Percentiles rank a stretch among this genome's conserved stretches.
These are phyloP conservation scores for Camponotus fellah DNA, from an alignment of 2,888 invertebrate species.

Conservation along the genomic window DNA sequence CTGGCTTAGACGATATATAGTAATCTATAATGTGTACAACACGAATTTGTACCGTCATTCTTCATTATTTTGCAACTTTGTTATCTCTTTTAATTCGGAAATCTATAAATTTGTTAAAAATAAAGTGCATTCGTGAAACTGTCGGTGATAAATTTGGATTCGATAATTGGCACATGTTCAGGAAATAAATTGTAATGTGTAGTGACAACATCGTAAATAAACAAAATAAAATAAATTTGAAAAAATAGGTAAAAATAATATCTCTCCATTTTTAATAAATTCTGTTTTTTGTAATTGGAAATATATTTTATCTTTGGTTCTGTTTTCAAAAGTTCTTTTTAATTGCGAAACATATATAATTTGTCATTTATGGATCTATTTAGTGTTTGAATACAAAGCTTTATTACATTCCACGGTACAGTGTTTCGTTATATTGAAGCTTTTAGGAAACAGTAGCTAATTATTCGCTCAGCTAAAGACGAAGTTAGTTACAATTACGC, in stretches of 20 bases:
- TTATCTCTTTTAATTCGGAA: neutral
- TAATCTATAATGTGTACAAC: slow-evolving; percentile 48
- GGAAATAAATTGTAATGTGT: neutral
- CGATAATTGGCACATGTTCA: neutral
- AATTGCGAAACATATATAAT: neutral
- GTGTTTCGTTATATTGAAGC: slow-evolving; percentile 1
- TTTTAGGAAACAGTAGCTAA: slow-evolving; percentile 44
- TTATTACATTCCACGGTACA: slow-evolving; percentile 3
- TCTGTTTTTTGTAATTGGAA: neutral
- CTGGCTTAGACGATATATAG: slow-evolving; percentile 65
- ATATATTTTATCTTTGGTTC: neutral
- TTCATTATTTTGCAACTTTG: neutral
- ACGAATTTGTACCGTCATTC: neutral
- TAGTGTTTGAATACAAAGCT: slow-evolving; percentile 8
- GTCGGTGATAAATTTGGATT: neutral
- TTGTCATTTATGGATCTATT: slow-evolving; percentile 4
- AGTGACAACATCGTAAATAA: neutral
- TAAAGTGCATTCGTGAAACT: neutral
- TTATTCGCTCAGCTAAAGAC: slow-evolving; percentile 48
- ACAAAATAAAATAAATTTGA: slow-evolving; percentile 7
- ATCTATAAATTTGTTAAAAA: neutral
- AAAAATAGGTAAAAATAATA: neutral
- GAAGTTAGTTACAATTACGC: slow-evolving; percentile 53
- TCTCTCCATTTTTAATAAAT: neutral
- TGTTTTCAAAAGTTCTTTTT: neutral